Evolutionary conservation across 2,797 vertebrate species (phyloP).

Genomic region (Betta splendens): DNA sequence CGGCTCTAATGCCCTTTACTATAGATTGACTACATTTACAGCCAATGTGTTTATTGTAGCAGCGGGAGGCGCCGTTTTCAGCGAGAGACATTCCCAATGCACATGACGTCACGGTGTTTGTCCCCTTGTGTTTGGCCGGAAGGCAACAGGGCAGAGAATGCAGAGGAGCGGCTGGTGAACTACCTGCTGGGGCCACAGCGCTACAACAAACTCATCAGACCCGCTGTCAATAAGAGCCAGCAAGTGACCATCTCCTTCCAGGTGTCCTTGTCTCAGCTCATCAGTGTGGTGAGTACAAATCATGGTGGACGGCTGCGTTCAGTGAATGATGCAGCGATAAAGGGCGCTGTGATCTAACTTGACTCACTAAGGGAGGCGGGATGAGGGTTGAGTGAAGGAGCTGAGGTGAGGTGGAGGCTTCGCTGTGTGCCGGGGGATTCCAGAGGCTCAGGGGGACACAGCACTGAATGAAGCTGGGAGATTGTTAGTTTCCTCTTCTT

Average conservation of each 20-base stretch:
- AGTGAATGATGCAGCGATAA: too few relatives aligned
- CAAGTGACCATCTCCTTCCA: slow-evolving; percentile 85
- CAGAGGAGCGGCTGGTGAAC: slow-evolving; percentile 83
- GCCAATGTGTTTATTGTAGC: slow-evolving; percentile 50
- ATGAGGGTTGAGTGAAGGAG: too few relatives aligned
- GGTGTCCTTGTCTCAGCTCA: slow-evolving; percentile 85
- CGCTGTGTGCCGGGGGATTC: too few relatives aligned
- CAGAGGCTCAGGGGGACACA: too few relatives aligned
- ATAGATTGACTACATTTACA: slow-evolving; percentile 43
- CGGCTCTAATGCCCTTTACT: slow-evolving; percentile 30
- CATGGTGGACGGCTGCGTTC: too few relatives aligned
- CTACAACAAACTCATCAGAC: slow-evolving; percentile 85
- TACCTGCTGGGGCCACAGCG: slow-evolving; percentile 81
- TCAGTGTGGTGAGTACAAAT: slow-evolving; percentile 80
- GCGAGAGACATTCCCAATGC: background rate
- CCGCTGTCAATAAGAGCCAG: slow-evolving; percentile 83
- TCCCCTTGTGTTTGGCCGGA: background rate
- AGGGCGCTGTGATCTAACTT: too few relatives aligned
- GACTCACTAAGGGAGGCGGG: too few relatives aligned
- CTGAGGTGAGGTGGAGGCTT: too few relatives aligned
- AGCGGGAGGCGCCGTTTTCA: slow-evolving; percentile 2
- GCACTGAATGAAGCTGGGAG: too few relatives aligned
- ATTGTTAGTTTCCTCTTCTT: too few relatives aligned
- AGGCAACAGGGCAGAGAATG: slow-evolving; percentile 79
- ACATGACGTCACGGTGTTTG: background rate